Base-by-base conservation (phyloP, 2,113 vertebrate genomes). In the Phainopepla nitens region DNA sequence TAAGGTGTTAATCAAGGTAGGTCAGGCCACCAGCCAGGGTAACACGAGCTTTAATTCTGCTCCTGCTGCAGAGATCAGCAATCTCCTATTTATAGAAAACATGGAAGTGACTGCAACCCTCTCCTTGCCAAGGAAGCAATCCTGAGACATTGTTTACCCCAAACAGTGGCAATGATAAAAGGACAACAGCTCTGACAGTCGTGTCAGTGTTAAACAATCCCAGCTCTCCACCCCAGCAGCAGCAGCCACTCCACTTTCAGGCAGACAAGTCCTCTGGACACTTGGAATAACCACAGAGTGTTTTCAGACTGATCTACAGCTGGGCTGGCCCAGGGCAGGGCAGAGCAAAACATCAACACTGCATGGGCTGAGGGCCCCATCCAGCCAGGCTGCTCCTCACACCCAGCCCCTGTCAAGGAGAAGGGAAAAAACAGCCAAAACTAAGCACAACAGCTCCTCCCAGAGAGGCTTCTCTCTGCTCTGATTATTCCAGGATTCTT, bases 71-170 rank as follows among this genome's bases (percentile, higher is more conserved):
- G 73, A 42, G 76, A 84, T 84, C 89, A 95, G 71, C 50, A 28
- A 68, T 5, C 49, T 42, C 83, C 96, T 97, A 97, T 96, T 97
- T 97, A 97, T 93, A 97, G 95, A 14, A 47, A 89, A 64, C 66
- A 57, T 2, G 61, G 77, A 92, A 96, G 64, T 14, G 39, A 75
- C 72, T 94, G 85, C 91, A 90, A 90, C 13, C 61, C 58, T 86
- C 82, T 31, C 31, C 70, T 27, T 82, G 92, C 94, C 97, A 97
- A 93, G 85, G 83, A 35, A 44, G 33, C 61, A 56, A 58, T 42
- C 89, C 75, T 49, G 65, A 89, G 92, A 79, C 70, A 69, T 22
- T 81, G 54, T 94, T 94, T 94, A 91, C 78, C 82, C 70, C 64
- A 44, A 89, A 94, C 66, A 84, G 53, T 73, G 49, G 33, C 85